Conservation (phyloP, 2,113 vertebrate species). For the Dunckerocampus dactyliophorus region DNA sequence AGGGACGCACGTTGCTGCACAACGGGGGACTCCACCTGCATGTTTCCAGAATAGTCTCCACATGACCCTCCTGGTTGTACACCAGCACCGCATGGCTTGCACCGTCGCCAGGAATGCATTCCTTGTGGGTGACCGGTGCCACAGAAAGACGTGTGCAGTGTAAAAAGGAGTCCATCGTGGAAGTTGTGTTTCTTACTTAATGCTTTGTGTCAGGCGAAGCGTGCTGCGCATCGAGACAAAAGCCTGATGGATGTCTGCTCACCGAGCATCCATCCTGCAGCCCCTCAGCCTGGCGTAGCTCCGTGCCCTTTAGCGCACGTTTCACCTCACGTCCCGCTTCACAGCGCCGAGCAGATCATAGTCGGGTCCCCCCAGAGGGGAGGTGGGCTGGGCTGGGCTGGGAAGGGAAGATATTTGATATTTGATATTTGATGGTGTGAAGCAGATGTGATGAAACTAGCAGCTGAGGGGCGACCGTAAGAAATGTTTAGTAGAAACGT, state of each 20-base stretch:
- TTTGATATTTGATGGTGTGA: not conserved
- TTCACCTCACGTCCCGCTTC: conserved; percentile 63
- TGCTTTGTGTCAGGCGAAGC: not conserved
- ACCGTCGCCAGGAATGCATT: too few species aligned
- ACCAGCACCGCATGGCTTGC: too few species aligned
- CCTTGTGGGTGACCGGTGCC: too few species aligned
- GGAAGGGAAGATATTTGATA: too few species aligned
- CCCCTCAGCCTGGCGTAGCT: conserved; percentile 38
- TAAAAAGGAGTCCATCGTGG: not conserved
- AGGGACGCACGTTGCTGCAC: too few species aligned
- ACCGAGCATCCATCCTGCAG: conserved; percentile 33
- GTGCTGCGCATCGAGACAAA: conserved; percentile 30
- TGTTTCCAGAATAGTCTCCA: too few species aligned
- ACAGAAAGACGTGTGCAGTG: not conserved
- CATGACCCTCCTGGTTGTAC: too few species aligned
- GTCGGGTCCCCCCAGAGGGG: conserved; percentile 12
- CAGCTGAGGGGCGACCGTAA: not conserved
- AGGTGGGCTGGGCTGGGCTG: conserved; percentile 3
- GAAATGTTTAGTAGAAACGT: not conserved
- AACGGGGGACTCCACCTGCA: too few species aligned
- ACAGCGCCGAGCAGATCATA: conserved; percentile 35
- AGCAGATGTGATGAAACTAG: not conserved
- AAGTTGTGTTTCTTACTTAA: not conserved
- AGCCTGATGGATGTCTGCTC: conserved; percentile 28
- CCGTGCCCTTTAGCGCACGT: conserved; percentile 53